Evolutionary conservation across 2,797 vertebrate species (phyloP).

Genomic region (Melanotaenia parkinsoni): DNA sequence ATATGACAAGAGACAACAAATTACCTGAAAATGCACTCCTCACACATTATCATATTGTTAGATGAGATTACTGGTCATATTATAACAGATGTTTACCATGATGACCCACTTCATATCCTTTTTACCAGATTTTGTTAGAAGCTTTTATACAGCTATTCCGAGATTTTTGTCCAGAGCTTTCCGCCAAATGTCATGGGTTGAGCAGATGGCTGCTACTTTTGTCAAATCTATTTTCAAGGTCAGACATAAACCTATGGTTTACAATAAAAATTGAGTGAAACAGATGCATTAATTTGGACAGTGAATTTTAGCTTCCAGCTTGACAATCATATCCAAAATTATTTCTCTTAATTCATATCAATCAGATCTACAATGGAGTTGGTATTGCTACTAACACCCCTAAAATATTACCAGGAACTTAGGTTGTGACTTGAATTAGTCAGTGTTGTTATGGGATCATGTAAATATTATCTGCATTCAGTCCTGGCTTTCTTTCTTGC

Average conservation of each 20-base stretch:
- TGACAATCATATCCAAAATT: not conserved
- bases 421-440: not conserved
- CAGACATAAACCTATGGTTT: not conserved
- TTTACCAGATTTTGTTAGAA: slow-evolving; percentile 8
- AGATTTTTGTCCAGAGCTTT: not conserved
- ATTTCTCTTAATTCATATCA: slow-evolving; percentile 4
- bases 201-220: not conserved
- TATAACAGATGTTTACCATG: not conserved
- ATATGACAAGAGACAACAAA: not conserved
- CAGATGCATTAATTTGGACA: not conserved
- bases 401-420: not conserved
- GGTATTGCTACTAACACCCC: not conserved
- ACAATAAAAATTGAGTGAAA: not conserved
- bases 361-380: not conserved
- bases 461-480: not conserved
- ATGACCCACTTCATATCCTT: not conserved
- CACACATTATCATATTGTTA: not conserved
- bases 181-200: not conserved
- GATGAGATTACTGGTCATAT: not conserved
- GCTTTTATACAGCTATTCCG: not conserved
- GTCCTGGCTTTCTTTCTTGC: not conserved
- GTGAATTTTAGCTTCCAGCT: not conserved
- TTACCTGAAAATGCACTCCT: not conserved
- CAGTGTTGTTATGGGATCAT: not conserved
- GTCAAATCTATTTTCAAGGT: slow-evolving; percentile 3